These are phyloP conservation scores for Petaurus breviceps DNA, from an alignment of 2,113 vertebrate genomes.

Conservation along the genomic window DNA sequence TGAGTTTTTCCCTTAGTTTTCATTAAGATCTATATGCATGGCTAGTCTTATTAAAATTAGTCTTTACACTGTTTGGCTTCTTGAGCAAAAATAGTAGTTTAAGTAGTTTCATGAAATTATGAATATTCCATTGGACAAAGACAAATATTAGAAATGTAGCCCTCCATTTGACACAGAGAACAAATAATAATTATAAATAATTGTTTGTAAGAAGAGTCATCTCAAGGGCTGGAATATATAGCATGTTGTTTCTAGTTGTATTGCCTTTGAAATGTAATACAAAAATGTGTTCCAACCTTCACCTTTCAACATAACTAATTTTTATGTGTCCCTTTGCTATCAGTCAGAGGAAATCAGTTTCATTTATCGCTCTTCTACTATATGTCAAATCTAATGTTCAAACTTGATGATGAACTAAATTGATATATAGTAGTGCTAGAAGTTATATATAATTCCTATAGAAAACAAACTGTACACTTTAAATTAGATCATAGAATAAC, in stretches of 20 bases:
- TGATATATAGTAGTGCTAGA: constrained; percentile 49
- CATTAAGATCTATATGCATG: constrained; percentile 12
- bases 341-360: constrained; percentile 51
- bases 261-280: constrained; percentile 30
- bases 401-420: constrained; percentile 60
- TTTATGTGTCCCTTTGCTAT: constrained; percentile 17
- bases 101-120: constrained; percentile 40
- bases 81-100: constrained; percentile 22
- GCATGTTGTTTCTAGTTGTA: constrained; percentile 56
- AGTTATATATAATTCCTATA: constrained; percentile 53
- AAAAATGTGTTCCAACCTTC: constrained; percentile 37
- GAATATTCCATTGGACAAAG: constrained; percentile 40
- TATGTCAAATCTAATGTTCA: constrained; percentile 55
- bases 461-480: constrained; percentile 32
- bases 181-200: constrained; percentile 46
- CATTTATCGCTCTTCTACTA: constrained; percentile 47
- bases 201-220: constrained; percentile 64
- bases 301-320: constrained; percentile 44
- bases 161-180: constrained; percentile 56
- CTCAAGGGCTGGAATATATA: constrained; percentile 14
- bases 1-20: constrained; percentile 46
- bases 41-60: constrained; percentile 18
- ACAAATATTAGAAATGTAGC: constrained; percentile 53
- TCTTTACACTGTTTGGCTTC: constrained; percentile 45
- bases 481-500: constrained; percentile 35